These are phyloP conservation scores for Rhogogaster chlorosoma DNA, from an alignment of 2,888 invertebrate species.

Conservation along the genomic window DNA sequence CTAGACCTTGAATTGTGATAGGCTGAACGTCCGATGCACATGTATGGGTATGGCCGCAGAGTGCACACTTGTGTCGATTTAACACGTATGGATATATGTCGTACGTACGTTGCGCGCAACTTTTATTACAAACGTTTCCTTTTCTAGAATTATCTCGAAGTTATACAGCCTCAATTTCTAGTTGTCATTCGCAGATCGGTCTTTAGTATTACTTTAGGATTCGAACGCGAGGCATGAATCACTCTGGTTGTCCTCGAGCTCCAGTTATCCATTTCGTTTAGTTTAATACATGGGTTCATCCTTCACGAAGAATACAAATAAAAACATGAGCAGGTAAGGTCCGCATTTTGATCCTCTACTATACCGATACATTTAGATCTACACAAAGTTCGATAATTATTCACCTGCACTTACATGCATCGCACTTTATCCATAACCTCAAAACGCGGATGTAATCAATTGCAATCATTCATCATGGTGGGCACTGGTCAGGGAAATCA, in stretches of 20 bases:
- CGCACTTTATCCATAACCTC: slow-evolving; percentile 4
- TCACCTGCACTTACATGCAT: neutral
- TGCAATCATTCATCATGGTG: neutral
- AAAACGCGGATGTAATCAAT: neutral
- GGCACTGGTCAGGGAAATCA: no score
- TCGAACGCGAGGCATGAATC: slow-evolving; percentile 30
- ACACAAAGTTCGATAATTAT: neutral
- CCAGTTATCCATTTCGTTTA: slow-evolving; percentile 50
- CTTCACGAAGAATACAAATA: slow-evolving; percentile 63
- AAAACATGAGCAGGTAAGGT: slow-evolving; percentile 69
- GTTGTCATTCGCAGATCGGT: neutral
- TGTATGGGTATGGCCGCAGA: neutral
- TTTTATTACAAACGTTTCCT: slow-evolving; percentile 33
- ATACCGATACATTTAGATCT: neutral
- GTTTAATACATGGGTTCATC: slow-evolving; percentile 69
- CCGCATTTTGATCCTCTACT: neutral
- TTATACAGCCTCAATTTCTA: neutral
- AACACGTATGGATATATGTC: neutral
- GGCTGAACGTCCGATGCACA: neutral
- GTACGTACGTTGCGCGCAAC: neutral
- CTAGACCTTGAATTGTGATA: slow-evolving; percentile 18
- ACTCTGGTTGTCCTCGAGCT: slow-evolving; percentile 2
- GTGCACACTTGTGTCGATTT: neutral
- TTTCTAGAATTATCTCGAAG: slow-evolving; percentile 46
- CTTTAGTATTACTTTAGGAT: neutral